phyloP scores from a whole-genome alignment of 2,113 vertebrate species.

The Xenotilapia leptura region DNA sequence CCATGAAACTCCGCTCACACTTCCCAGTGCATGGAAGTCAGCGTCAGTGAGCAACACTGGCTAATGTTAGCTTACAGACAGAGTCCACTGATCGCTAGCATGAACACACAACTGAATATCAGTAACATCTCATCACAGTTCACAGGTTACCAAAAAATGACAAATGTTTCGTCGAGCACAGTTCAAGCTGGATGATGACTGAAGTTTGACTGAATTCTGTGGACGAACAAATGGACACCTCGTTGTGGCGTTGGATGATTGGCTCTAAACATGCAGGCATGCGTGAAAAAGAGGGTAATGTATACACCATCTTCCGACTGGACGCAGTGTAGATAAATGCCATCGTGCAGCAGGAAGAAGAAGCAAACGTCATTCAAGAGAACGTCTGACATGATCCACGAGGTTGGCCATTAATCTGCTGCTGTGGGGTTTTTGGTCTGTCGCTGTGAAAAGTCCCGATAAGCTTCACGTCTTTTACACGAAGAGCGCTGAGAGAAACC shows the following conservation, averaged over 20 bases:
- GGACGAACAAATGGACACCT: not conserved
- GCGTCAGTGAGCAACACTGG: not conserved
- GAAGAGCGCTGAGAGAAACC: rapidly evolving
- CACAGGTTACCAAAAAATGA: not conserved
- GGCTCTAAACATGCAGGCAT: not conserved
- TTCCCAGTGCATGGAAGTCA: rapidly evolving
- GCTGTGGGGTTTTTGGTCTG: not conserved
- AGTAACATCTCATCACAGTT: not conserved
- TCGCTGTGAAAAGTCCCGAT: not conserved
- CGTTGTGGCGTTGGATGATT: rapidly evolving
- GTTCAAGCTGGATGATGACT: not conserved
- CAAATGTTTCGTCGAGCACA: rapidly evolving
- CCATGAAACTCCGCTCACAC: not conserved
- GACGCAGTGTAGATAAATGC: not conserved
- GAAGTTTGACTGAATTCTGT: not conserved
- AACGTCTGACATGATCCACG: not conserved
- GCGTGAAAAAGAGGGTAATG: rapidly evolving
- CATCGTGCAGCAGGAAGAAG: not conserved
- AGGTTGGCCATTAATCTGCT: too few relatives aligned
- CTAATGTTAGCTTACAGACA: not conserved
- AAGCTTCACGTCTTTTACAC: not conserved
- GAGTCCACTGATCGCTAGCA: not conserved
- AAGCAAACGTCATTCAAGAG: not conserved
- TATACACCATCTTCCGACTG: not conserved
- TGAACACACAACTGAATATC: not conserved